phyloP scores from a whole-genome alignment of 2,113 vertebrate genomes.

The Notarius lentiginosus region DNA sequence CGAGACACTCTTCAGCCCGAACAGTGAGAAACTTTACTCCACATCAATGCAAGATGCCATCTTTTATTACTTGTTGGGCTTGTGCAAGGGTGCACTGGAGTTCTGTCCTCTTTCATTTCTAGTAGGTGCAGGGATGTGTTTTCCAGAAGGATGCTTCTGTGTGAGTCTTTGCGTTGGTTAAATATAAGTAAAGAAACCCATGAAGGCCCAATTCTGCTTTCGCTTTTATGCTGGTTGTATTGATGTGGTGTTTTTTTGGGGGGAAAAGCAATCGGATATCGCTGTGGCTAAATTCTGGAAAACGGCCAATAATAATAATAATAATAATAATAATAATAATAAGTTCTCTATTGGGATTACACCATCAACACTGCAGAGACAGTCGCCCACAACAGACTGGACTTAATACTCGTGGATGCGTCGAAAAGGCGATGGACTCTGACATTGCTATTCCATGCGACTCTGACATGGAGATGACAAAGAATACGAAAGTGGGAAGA shows the following conservation, averaged over 20 bases:
- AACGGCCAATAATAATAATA: too few species aligned
- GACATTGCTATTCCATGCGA: too few species aligned
- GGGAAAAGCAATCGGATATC: neutral
- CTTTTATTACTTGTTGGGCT: conserved; percentile 35
- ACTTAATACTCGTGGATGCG: too few species aligned
- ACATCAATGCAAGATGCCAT: conserved; percentile 42
- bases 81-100: conserved; percentile 1
- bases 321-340: too few species aligned
- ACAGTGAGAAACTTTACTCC: conserved; percentile 46
- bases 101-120: neutral
- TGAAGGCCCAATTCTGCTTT: neutral
- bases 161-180: neutral
- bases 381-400: too few species aligned
- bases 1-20: conserved; percentile 66
- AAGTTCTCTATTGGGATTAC: too few species aligned
- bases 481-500: too few species aligned
- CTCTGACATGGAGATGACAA: too few species aligned
- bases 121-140: neutral
- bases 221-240: neutral
- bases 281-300: neutral
- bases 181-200: neutral
- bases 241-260: neutral
- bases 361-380: too few species aligned
- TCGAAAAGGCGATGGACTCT: too few species aligned
- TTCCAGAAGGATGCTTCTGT: neutral